Conservation (phyloP, 2,797 vertebrate genomes). For the Tokudaia muenninki region DNA sequence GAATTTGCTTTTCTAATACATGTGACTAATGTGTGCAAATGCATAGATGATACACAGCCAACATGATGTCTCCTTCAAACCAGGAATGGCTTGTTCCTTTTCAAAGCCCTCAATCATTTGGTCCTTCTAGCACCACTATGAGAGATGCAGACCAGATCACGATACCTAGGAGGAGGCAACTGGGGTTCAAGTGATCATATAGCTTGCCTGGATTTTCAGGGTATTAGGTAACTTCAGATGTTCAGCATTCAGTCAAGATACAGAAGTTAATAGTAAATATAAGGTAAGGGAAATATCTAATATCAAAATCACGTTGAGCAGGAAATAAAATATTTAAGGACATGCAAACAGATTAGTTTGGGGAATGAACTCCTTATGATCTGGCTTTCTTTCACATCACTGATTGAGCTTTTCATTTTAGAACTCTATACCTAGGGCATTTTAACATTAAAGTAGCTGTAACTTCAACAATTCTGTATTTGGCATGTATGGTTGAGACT, state of each 20-base stretch:
- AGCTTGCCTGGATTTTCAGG: not conserved
- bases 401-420: slow-evolving; percentile 45
- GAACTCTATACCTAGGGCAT: slow-evolving; percentile 22
- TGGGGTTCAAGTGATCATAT: not conserved
- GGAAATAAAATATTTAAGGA: slow-evolving; percentile 5
- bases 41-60: not conserved
- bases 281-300: slow-evolving; percentile 3
- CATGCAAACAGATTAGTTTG: slow-evolving; percentile 10
- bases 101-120: not conserved
- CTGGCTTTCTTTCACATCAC: not conserved
- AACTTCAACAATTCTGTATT: not conserved
- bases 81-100: not conserved
- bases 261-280: not conserved
- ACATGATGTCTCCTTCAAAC: not conserved
- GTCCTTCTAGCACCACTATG: not conserved
- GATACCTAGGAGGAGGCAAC: not conserved
- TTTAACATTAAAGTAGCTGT: not conserved
- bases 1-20: not conserved
- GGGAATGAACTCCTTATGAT: not conserved
- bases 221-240: slow-evolving; percentile 4
- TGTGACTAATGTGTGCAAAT: not conserved
- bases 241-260: slow-evolving; percentile 5
- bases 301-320: not conserved
- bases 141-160: not conserved
- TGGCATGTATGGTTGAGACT: not conserved